Percentiles rank a stretch among this genome's conserved stretches.
Evolutionary conservation across 2,113 vertebrate species (phyloP).

Genomic region (Pomatorhinus ruficollis): DNA sequence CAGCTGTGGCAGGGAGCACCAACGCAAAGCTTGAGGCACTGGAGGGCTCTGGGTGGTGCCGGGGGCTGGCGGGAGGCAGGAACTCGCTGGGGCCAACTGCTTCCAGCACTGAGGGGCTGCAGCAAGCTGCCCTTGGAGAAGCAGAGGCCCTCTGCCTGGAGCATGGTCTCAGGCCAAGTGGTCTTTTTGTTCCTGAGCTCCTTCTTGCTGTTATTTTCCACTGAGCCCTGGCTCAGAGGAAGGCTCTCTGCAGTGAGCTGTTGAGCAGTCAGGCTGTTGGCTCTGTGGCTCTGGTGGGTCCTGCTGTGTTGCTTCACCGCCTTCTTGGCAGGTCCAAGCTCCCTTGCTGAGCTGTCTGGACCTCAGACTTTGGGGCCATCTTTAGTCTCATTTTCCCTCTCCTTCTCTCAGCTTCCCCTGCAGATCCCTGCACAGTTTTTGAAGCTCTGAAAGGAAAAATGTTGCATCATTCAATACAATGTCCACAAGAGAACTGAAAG

Average conservation of each 20-base stretch:
- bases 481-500: background rate
- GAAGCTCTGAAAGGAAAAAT: background rate
- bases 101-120: background rate
- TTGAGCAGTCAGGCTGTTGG: background rate
- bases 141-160: background rate
- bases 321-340: background rate
- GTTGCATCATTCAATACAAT: background rate
- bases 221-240: background rate
- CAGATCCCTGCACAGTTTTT: background rate
- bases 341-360: background rate
- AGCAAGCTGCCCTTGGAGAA: background rate
- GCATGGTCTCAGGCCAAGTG: background rate
- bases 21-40: accelerated
- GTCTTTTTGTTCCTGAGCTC: background rate
- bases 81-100: accelerated
- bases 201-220: background rate
- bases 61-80: background rate
- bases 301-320: background rate
- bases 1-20: background rate
- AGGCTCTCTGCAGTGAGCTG: background rate
- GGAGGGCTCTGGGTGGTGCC: background rate
- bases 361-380: background rate
- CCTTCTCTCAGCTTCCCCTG: background rate
- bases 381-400: background rate
- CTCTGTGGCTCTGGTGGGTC: background rate